Evolutionary conservation across 2,113 vertebrate genomes (phyloP).

Genomic region (Osmerus mordax): DNA sequence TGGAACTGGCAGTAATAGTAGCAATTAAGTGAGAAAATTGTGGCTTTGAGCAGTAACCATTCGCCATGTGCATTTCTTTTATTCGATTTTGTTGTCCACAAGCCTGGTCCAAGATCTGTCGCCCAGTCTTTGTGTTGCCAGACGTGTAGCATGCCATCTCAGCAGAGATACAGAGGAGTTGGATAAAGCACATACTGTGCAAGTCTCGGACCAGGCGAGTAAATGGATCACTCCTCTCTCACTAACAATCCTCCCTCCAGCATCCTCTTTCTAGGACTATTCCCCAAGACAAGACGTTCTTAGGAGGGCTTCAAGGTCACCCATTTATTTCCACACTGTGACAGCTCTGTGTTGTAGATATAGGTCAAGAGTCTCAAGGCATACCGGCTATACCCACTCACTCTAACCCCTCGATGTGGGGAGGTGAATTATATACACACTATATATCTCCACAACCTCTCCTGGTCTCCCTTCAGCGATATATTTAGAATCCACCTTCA

Average conservation of each 20-base stretch:
- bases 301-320: slow-evolving; percentile 51
- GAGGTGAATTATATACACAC: neutral
- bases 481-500: slow-evolving; percentile 45
- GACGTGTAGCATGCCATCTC: neutral
- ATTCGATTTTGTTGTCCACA: neutral
- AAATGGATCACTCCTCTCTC: neutral
- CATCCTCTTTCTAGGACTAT: slow-evolving; percentile 60
- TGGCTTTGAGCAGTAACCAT: too few species aligned
- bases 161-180: too few species aligned
- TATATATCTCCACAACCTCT: slow-evolving; percentile 10
- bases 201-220: too few species aligned
- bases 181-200: too few species aligned
- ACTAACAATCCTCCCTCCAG: slow-evolving; percentile 2
- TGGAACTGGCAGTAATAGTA: neutral
- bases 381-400: slow-evolving; percentile 18
- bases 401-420: slow-evolving; percentile 48
- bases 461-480: slow-evolving; percentile 34
- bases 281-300: slow-evolving; percentile 52
- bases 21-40: neutral
- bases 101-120: too few species aligned
- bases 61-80: neutral
- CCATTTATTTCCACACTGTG: slow-evolving; percentile 59
- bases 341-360: slow-evolving; percentile 66
- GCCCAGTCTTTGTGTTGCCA: too few species aligned
- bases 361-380: slow-evolving; percentile 56